These are phyloP conservation scores for Leptobrachium leishanense DNA, from an alignment of 2,113 vertebrate genomes.

Conservation along the genomic window DNA sequence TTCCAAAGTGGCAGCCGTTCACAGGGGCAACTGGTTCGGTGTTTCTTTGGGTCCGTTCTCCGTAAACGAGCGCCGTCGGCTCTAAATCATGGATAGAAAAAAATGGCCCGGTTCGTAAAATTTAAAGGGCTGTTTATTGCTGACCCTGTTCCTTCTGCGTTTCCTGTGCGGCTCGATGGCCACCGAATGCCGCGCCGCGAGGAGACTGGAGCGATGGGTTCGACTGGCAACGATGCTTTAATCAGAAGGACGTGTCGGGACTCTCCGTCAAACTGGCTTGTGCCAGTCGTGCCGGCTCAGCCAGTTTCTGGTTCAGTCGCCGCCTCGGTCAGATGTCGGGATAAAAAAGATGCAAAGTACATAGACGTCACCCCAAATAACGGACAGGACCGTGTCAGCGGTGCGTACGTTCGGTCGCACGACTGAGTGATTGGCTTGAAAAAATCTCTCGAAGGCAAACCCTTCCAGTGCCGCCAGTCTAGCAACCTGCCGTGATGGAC, in stretches of 20 bases:
- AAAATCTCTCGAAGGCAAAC: conserved; percentile 26
- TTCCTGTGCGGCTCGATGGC: background rate
- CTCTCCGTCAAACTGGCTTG: background rate
- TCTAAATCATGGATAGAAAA: background rate
- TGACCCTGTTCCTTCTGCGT: background rate
- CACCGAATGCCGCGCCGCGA: background rate
- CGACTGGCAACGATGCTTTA: no score
- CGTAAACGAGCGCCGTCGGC: background rate
- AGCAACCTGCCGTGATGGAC: conserved; percentile 4
- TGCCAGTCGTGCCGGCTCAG: background rate
- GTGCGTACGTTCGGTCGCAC: background rate
- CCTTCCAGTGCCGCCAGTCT: conserved; percentile 43
- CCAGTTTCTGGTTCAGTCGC: no score
- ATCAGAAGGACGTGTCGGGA: background rate
- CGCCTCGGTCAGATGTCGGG: background rate
- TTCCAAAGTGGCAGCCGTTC: background rate
- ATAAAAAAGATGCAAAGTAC: background rate
- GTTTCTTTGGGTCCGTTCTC: background rate
- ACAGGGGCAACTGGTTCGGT: background rate
- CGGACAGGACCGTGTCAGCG: background rate
- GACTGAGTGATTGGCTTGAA: background rate
- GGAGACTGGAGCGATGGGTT: no score
- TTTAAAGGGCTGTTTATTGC: background rate
- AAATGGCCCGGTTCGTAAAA: background rate
- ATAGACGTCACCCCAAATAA: conserved; percentile 30